Conservation (phyloP, 2,113 vertebrate genomes). For the Seriola quinqueradiata region DNA sequence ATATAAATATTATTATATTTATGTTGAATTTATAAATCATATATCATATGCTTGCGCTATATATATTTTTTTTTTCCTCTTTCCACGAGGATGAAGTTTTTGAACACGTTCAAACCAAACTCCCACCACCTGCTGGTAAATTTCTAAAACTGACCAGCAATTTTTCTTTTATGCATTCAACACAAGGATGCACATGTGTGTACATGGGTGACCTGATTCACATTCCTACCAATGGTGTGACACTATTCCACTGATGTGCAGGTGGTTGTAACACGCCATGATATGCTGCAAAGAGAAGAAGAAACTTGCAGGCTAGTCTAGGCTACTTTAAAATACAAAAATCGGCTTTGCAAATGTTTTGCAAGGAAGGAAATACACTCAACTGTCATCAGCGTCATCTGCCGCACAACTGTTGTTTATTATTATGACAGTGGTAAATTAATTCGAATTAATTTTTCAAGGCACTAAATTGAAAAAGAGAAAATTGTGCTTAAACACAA, state of each 20-base stretch:
- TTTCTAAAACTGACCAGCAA: neutral
- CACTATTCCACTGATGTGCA: no score
- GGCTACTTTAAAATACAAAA: neutral
- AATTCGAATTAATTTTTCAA: constrained; percentile 1
- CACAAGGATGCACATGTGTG: neutral
- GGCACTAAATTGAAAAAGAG: constrained; percentile 11
- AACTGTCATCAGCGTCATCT: constrained; percentile 20
- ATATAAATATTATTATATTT: neutral
- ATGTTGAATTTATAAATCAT: neutral
- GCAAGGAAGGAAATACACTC: neutral
- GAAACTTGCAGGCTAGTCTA: neutral
- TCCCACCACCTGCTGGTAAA: neutral
- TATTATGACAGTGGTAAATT: constrained; percentile 21
- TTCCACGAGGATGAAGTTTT: neutral
- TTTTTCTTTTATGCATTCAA: no score
- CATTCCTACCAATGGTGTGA: neutral
- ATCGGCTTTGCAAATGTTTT: neutral
- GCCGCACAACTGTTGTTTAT: neutral
- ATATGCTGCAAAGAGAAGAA: no score
- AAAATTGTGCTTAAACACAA: constrained; percentile 12
- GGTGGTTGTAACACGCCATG: no score
- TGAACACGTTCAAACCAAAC: neutral
- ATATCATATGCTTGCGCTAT: neutral
- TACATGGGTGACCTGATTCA: neutral
- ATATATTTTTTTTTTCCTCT: neutral